Evolutionary conservation across 2,113 vertebrate species (phyloP).

Genomic region (Callaeas wilsoni): DNA sequence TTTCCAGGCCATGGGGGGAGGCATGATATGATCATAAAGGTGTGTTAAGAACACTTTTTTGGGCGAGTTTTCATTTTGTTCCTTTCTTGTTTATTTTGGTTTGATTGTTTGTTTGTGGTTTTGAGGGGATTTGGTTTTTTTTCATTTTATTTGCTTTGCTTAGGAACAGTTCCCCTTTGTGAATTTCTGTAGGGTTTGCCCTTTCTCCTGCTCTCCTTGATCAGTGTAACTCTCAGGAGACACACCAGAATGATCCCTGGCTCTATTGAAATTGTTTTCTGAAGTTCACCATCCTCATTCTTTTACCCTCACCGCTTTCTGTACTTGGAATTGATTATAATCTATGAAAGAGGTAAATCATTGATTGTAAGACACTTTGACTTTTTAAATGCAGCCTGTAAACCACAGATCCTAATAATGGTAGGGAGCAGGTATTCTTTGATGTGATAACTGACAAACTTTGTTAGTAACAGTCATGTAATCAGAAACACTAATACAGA

Average conservation of each 20-base stretch:
- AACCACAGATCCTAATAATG: neutral
- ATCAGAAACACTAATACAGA: neutral
- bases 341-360: neutral
- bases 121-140: neutral
- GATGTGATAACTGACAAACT: neutral
- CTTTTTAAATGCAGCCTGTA: neutral
- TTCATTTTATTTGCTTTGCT: neutral
- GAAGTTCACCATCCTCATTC: neutral
- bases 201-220: neutral
- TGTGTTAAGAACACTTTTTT: neutral
- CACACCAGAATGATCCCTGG: neutral
- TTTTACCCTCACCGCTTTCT: neutral
- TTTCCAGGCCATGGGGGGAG: neutral
- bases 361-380: neutral
- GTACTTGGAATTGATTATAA: neutral
- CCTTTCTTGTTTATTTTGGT: neutral
- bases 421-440: neutral
- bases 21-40: neutral
- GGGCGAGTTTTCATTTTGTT: neutral
- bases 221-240: neutral
- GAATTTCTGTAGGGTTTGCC: neutral
- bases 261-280: neutral
- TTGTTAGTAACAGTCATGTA: neutral
- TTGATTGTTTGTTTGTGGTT: neutral
- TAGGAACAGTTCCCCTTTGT: neutral